These are phyloP conservation scores for Gerris buenoi DNA, from an alignment of 1,140 invertebrate genomes.

Conservation along the genomic window DNA sequence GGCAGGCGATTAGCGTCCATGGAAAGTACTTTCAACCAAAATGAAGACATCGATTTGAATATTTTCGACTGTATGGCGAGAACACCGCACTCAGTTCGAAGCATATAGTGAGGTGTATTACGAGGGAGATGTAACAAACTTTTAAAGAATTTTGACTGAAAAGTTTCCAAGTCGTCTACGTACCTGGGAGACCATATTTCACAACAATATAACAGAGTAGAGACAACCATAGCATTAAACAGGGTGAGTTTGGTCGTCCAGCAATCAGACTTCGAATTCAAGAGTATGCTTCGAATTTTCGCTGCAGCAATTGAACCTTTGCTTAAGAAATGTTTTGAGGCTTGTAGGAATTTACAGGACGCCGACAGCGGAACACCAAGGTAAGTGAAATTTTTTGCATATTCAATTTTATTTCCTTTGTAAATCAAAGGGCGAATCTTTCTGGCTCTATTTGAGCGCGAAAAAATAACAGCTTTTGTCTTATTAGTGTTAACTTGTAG, in stretches of 20 bases:
- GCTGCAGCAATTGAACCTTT: background rate
- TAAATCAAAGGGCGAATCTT: background rate
- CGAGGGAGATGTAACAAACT: background rate
- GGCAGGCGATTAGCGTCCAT: background rate
- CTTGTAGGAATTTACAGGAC: background rate
- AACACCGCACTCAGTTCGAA: background rate
- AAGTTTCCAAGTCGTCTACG: background rate
- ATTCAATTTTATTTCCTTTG: background rate
- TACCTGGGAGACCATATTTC: background rate
- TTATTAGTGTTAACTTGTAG: background rate
- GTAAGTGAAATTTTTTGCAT: background rate
- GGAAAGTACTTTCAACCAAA: background rate
- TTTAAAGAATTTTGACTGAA: background rate
- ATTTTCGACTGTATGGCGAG: background rate
- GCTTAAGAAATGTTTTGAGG: background rate
- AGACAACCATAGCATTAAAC: background rate
- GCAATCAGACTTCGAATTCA: background rate
- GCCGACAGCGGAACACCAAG: background rate
- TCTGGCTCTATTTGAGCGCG: background rate
- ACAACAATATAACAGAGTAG: background rate
- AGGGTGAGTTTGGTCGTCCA: background rate
- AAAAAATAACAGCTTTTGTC: background rate
- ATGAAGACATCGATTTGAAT: background rate
- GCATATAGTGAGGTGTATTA: background rate
- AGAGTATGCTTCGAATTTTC: background rate